Evolutionary conservation across 2,113 vertebrate species (phyloP).

Genomic region (Spilogale gracilis): DNA sequence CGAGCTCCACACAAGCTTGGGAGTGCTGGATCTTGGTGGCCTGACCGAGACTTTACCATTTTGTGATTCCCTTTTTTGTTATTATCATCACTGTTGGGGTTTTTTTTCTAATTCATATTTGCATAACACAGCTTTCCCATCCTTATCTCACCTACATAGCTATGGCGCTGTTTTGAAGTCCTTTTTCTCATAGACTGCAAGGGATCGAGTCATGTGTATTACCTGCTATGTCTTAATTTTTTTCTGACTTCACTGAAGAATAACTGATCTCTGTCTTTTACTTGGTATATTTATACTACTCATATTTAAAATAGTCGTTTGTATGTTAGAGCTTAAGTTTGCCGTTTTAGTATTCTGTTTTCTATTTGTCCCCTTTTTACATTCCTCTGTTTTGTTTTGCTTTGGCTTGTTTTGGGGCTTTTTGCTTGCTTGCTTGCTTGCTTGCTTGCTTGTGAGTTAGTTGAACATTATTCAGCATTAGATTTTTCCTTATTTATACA

Average conservation of each 20-base stretch:
- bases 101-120: not conserved
- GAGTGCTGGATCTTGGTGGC: not conserved
- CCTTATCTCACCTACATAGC: not conserved
- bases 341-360: not conserved
- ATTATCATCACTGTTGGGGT: no score
- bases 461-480: not conserved
- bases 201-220: not conserved
- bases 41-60: not conserved
- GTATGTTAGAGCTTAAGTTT: not conserved
- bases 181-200: not conserved
- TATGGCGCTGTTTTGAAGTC: not conserved
- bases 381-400: not conserved
- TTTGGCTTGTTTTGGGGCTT: no score
- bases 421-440: not conserved
- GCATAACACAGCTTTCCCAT: not conserved
- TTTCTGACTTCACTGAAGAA: not conserved
- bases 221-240: not conserved
- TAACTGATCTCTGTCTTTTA: not conserved
- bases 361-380: not conserved
- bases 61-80: not conserved
- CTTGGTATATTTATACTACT: not conserved
- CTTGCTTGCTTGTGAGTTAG: not conserved
- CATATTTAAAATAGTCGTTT: not conserved
- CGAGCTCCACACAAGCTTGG: not conserved
- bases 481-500: not conserved